These are phyloP conservation scores for Agrypnus murinus DNA, from an alignment of 2,888 invertebrate genomes.

Conservation along the genomic window DNA sequence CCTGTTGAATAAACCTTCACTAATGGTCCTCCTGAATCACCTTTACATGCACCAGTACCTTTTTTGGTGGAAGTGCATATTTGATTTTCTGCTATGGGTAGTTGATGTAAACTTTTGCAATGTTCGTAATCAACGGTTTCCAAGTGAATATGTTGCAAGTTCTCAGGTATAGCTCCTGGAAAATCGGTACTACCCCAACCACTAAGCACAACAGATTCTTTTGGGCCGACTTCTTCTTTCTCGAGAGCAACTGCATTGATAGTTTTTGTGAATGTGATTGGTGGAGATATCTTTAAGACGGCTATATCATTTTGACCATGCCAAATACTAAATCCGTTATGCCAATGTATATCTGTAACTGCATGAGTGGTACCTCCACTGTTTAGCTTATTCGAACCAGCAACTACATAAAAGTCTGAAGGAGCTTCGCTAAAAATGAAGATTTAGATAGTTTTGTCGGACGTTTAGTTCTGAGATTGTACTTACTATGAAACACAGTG, in stretches of 20 bases:
- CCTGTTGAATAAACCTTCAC: constrained; percentile 60
- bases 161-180: constrained; percentile 73
- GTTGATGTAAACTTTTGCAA: constrained; percentile 70
- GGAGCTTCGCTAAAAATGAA: not conserved
- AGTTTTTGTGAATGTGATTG: constrained; percentile 66
- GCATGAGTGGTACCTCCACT: not conserved
- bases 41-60: constrained; percentile 76
- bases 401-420: not conserved
- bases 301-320: constrained; percentile 68
- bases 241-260: constrained; percentile 70
- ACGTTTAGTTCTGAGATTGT: not conserved
- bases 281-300: constrained; percentile 66
- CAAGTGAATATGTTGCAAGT: constrained; percentile 74
- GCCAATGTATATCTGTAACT: not conserved
- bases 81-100: constrained; percentile 71
- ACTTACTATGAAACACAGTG: constrained; percentile 56
- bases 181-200: constrained; percentile 68
- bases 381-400: constrained; percentile 57
- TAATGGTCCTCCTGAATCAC: constrained; percentile 75
- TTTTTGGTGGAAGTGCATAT: constrained; percentile 76
- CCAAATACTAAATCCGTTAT: not conserved
- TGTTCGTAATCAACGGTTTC: constrained; percentile 71
- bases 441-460: not conserved
- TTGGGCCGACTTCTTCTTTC: constrained; percentile 64
- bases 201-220: constrained; percentile 63